Conservation (phyloP, 2,888 invertebrate genomes). For the Pyrrhosoma nymphula region DNA sequence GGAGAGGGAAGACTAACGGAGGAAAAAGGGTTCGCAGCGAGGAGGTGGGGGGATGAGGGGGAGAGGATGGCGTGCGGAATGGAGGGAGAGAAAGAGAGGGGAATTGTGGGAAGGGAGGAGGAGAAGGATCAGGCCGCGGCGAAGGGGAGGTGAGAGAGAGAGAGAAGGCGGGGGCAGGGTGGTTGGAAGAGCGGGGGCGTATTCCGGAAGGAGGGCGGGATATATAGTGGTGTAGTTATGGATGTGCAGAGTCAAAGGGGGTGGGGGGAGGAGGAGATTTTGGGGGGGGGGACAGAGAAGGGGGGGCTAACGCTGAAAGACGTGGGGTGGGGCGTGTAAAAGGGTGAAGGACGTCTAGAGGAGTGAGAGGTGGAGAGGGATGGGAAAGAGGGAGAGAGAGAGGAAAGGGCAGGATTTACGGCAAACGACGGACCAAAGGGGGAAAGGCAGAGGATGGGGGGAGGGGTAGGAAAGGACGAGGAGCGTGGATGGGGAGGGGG, state of each 20-base stretch:
- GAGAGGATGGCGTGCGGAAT: not conserved
- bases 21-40: not conserved
- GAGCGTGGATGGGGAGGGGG: not conserved
- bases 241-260: not conserved
- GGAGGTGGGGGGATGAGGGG: constrained; percentile 48
- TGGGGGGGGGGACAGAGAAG: too few species aligned
- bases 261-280: not conserved
- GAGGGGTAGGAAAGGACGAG: not conserved
- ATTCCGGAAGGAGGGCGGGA: constrained; percentile 39
- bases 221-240: constrained; percentile 23
- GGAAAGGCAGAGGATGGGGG: not conserved
- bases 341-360: not conserved
- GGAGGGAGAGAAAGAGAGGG: not conserved
- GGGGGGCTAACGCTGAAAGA: not conserved
- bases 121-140: not conserved
- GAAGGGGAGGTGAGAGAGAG: not conserved
- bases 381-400: not conserved
- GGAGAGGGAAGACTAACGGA: not conserved
- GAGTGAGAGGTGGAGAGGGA: not conserved
- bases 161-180: not conserved
- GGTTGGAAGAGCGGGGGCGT: not conserved
- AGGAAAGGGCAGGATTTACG: not conserved
- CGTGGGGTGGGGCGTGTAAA: not conserved
- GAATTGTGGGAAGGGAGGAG: not conserved
- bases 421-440: not conserved